Percentiles rank a stretch among this genome's conserved stretches.
Conservation (phyloP, 2,888 invertebrate genomes). For the Habrosyne pyritoides region DNA sequence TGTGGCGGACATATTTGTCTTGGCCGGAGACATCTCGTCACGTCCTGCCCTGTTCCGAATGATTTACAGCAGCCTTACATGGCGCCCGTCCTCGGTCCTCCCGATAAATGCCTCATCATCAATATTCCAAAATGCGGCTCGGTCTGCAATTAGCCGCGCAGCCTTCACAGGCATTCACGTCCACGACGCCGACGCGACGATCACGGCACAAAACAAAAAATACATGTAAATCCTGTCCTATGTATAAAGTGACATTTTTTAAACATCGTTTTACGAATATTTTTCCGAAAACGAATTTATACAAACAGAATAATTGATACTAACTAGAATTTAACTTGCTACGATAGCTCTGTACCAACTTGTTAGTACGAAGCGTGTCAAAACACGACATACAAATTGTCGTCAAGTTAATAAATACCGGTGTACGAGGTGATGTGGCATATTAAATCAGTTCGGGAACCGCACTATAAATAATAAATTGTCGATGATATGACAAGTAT, state of each 20-base stretch:
- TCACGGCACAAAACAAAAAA: constrained; percentile 68
- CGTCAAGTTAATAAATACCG: constrained; percentile 60
- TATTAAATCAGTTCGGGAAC: constrained; percentile 70
- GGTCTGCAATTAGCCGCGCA: constrained; percentile 78
- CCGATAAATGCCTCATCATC: constrained; percentile 82
- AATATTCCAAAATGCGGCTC: constrained; percentile 83
- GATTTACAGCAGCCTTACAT: constrained; percentile 80
- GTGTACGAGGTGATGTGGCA: constrained; percentile 58
- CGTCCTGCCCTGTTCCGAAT: constrained; percentile 76
- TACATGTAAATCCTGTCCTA: constrained; percentile 74
- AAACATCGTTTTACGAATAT: not conserved
- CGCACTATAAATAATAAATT: constrained; percentile 63
- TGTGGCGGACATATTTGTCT: constrained; percentile 75
- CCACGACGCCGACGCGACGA: constrained; percentile 55
- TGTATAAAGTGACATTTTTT: constrained; percentile 69
- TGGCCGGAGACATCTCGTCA: constrained; percentile 78
- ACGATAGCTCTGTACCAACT: constrained; percentile 11
- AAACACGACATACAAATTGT: constrained; percentile 48
- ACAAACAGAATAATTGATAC: not conserved
- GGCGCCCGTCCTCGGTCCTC: constrained; percentile 79
- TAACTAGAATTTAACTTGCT: not conserved
- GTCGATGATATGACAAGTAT: constrained; percentile 64
- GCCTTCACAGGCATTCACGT: constrained; percentile 79
- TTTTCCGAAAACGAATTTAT: not conserved
- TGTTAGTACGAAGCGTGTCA: constrained; percentile 34